These are phyloP conservation scores for Eilema griseolum DNA, from an alignment of 2,888 invertebrate genomes.

Conservation along the genomic window DNA sequence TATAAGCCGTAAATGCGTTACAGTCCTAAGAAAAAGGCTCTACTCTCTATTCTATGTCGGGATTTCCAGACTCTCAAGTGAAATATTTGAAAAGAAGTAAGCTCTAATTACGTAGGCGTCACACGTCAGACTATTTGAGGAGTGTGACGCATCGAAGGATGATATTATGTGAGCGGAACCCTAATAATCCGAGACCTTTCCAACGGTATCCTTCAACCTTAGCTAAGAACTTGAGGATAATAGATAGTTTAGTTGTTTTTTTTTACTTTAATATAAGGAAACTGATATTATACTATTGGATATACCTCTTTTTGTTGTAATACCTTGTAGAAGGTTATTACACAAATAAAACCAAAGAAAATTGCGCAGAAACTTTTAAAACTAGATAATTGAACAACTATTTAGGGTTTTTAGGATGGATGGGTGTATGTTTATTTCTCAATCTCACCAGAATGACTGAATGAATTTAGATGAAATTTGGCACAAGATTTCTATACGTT, in stretches of 20 bases:
- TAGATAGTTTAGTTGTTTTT: constrained; percentile 17
- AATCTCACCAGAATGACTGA: no score
- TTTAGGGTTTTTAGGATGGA: no score
- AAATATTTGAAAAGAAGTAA: constrained; percentile 46
- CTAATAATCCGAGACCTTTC: constrained; percentile 36
- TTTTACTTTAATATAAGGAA: background rate
- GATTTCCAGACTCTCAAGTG: constrained; percentile 31
- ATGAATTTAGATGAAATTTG: no score
- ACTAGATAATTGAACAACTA: no score
- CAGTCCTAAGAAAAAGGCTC: background rate
- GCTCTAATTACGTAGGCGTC: constrained; percentile 49
- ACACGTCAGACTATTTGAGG: constrained; percentile 46
- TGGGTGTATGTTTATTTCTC: no score
- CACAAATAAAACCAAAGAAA: no score
- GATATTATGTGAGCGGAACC: constrained; percentile 41
- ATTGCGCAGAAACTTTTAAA: no score
- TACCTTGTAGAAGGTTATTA: no score
- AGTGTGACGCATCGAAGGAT: constrained; percentile 39
- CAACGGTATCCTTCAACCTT: constrained; percentile 16
- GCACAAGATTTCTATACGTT: background rate
- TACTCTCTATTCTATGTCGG: background rate
- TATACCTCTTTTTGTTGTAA: no score
- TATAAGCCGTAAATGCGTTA: no score
- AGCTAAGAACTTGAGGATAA: constrained; percentile 18
- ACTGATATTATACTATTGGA: background rate